phyloP scores from a whole-genome alignment of 2,797 vertebrate genomes.

The Ctenopoma kingsleyae region DNA sequence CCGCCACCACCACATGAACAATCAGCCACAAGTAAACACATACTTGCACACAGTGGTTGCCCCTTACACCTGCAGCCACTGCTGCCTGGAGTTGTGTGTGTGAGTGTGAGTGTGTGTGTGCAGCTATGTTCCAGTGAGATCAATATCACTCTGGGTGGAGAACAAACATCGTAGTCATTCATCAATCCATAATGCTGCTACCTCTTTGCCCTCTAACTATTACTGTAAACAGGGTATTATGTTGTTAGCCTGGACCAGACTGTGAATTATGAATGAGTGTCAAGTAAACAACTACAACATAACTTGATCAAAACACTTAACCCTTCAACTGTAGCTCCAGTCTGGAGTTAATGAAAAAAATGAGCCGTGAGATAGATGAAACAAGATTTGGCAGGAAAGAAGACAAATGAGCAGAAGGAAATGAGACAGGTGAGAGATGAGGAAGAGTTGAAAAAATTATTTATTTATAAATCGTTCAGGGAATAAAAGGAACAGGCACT shows the following conservation, averaged over 20 bases:
- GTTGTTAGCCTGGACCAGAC: constrained; percentile 48
- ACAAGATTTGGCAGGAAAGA: constrained; percentile 17
- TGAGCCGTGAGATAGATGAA: constrained; percentile 20
- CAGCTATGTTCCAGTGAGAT: constrained; percentile 60
- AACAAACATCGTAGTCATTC: constrained; percentile 71
- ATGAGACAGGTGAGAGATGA: constrained; percentile 74
- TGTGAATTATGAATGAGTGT: constrained; percentile 61
- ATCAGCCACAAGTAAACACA: constrained; percentile 48
- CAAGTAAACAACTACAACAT: constrained; percentile 47
- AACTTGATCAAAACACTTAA: constrained; percentile 56
- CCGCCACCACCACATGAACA: constrained; percentile 8
- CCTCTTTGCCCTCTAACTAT: constrained; percentile 64
- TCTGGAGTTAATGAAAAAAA: constrained; percentile 37
- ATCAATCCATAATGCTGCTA: constrained; percentile 72
- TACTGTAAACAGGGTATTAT: constrained; percentile 50
- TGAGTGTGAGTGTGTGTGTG: constrained; percentile 15
- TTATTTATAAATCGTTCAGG: constrained; percentile 70
- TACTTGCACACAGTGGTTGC: constrained; percentile 4
- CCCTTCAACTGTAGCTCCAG: constrained; percentile 24
- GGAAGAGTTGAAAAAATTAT: constrained; percentile 50
- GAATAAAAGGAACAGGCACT: constrained; percentile 61
- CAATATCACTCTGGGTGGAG: constrained; percentile 72
- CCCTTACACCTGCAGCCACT: constrained; percentile 31
- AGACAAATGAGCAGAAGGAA: constrained; percentile 49
- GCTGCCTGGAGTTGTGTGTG: constrained; percentile 2